phyloP scores from a whole-genome alignment of 2,888 invertebrate genomes.

The Dicyrtomina minuta region DNA sequence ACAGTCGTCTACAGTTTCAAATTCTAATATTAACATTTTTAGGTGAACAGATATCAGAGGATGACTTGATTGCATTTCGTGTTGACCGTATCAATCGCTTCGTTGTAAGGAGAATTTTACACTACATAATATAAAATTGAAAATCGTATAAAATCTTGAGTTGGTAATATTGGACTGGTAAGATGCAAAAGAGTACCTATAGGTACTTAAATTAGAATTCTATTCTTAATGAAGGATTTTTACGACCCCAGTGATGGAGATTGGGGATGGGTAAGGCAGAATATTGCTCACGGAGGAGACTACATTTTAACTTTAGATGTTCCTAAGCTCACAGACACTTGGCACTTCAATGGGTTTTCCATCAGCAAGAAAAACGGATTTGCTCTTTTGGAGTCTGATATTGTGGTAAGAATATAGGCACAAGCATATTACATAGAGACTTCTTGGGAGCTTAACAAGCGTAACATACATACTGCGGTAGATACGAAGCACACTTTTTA shows the following conservation, averaged over 20 bases:
- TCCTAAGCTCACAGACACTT: constrained; percentile 58
- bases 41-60: constrained; percentile 35
- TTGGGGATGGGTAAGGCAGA: constrained; percentile 57
- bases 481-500: too few species aligned
- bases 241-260: constrained; percentile 57
- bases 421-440: too few species aligned
- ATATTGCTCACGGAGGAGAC: constrained; percentile 57
- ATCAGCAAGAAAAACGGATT: constrained; percentile 61
- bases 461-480: too few species aligned
- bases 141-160: too few species aligned
- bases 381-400: constrained; percentile 59
- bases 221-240: constrained; percentile 56
- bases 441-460: too few species aligned
- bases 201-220: constrained; percentile 1
- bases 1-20: too few species aligned
- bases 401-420: too few species aligned
- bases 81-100: constrained; percentile 54
- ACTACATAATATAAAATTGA: too few species aligned
- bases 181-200: too few species aligned
- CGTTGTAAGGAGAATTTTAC: constrained; percentile 29
- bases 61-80: constrained; percentile 54
- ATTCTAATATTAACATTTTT: too few species aligned
- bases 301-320: constrained; percentile 56
- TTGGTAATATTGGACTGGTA: too few species aligned
- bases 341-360: constrained; percentile 61